These are phyloP conservation scores for Menidia beryllina DNA, from an alignment of 2,113 vertebrate genomes.

Conservation along the genomic window DNA sequence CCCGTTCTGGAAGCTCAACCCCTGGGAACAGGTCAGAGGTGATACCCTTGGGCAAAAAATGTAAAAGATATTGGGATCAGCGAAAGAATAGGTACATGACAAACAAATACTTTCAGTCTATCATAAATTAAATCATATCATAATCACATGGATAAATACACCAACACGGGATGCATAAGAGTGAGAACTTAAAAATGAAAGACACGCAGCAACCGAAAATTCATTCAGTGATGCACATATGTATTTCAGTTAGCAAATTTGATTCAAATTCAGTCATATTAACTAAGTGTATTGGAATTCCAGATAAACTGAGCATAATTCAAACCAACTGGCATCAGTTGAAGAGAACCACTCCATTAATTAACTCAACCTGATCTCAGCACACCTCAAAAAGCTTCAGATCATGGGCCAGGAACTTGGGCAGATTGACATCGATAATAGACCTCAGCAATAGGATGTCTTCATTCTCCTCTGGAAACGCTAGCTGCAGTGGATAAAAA, in stretches of 20 bases:
- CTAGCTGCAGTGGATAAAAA: conserved; percentile 80
- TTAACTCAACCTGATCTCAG: conserved; percentile 24
- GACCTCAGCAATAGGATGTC: conserved; percentile 90
- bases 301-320: conserved; percentile 35
- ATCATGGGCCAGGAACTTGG: conserved; percentile 92
- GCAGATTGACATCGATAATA: conserved; percentile 92
- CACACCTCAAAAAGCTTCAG: conserved; percentile 92
- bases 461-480: conserved; percentile 90
- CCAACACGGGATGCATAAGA: background rate
- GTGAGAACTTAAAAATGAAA: background rate
- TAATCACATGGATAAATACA: background rate
- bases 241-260: conserved; percentile 10
- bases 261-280: conserved; percentile 34
- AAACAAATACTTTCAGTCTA: background rate
- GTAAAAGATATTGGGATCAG: too few species aligned
- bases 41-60: conserved; percentile 83
- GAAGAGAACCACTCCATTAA: conserved; percentile 28
- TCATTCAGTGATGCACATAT: background rate
- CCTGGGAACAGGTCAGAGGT: conserved; percentile 94
- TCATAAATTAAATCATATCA: background rate
- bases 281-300: conserved; percentile 21
- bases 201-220: conserved; percentile 1
- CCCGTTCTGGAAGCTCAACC: conserved; percentile 88
- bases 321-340: conserved; percentile 38
- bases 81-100: background rate